Conservation (phyloP, 2,797 vertebrate species). For the Ambastaia sidthimunki region DNA sequence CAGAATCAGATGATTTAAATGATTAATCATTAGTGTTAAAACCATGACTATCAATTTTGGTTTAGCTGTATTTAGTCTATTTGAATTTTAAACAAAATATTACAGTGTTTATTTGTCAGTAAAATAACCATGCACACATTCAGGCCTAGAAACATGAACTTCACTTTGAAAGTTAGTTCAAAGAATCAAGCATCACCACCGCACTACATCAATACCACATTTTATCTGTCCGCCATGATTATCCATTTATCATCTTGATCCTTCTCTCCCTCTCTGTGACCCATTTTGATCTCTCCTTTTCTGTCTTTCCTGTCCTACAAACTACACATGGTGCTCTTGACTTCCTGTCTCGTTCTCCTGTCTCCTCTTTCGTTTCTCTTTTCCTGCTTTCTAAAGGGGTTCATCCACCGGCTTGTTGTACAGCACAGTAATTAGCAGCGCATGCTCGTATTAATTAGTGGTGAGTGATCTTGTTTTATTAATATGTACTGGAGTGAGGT, state of each 20-base stretch:
- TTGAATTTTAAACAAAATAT: background rate
- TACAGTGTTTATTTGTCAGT: background rate
- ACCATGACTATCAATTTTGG: background rate
- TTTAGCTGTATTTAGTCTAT: background rate
- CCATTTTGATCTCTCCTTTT: slow-evolving; percentile 57
- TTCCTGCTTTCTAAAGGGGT: slow-evolving; percentile 73
- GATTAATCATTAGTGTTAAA: background rate
- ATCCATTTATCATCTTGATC: slow-evolving; percentile 43
- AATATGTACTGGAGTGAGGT: slow-evolving; percentile 82
- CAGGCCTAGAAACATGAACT: background rate
- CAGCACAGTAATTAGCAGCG: slow-evolving; percentile 92
- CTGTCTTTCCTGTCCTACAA: slow-evolving; percentile 64
- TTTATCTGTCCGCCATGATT: slow-evolving; percentile 40
- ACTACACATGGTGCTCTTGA: slow-evolving; percentile 59
- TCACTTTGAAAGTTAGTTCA: slow-evolving; percentile 10
- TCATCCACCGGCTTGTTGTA: slow-evolving; percentile 88
- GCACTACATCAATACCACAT: slow-evolving; percentile 35
- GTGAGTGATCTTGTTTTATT: slow-evolving; percentile 95
- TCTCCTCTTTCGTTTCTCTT: slow-evolving; percentile 30
- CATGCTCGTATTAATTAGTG: slow-evolving; percentile 97
- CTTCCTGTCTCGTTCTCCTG: slow-evolving; percentile 16
- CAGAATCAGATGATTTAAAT: background rate
- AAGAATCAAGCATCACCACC: background rate
- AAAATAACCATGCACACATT: background rate
- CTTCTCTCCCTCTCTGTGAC: slow-evolving; percentile 40